These are phyloP conservation scores for Hydrolagus affinis DNA, from an alignment of 2,113 vertebrate species.

Conservation along the genomic window DNA sequence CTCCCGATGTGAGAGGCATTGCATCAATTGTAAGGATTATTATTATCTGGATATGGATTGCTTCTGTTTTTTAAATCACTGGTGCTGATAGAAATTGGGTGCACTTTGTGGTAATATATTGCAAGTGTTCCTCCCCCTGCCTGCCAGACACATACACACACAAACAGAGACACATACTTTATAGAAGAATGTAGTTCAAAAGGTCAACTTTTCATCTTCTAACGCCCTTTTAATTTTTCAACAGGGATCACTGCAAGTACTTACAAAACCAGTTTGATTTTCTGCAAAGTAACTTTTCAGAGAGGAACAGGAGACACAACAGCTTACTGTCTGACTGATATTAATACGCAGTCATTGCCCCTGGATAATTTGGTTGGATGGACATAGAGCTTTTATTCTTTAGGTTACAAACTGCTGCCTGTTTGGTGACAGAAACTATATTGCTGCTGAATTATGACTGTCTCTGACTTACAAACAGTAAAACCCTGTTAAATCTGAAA, in stretches of 20 bases:
- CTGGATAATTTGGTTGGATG: not conserved
- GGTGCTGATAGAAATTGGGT: not conserved
- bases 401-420: not conserved
- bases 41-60: not conserved
- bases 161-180: not conserved
- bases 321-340: not conserved
- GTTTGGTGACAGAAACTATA: not conserved
- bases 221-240: not conserved
- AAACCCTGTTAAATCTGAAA: not conserved
- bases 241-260: not conserved
- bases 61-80: no score
- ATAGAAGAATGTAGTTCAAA: not conserved
- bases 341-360: not conserved
- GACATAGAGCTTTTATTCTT: not conserved
- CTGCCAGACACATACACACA: no score
- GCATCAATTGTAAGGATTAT: no score
- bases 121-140: not conserved
- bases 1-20: no score
- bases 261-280: constrained; percentile 10
- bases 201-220: constrained; percentile 2
- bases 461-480: not conserved
- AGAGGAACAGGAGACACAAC: not conserved
- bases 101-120: not conserved
- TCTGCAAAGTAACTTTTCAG: not conserved
- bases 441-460: not conserved